phyloP scores from a whole-genome alignment of 2,888 invertebrate genomes.

The Agriopis marginaria region DNA sequence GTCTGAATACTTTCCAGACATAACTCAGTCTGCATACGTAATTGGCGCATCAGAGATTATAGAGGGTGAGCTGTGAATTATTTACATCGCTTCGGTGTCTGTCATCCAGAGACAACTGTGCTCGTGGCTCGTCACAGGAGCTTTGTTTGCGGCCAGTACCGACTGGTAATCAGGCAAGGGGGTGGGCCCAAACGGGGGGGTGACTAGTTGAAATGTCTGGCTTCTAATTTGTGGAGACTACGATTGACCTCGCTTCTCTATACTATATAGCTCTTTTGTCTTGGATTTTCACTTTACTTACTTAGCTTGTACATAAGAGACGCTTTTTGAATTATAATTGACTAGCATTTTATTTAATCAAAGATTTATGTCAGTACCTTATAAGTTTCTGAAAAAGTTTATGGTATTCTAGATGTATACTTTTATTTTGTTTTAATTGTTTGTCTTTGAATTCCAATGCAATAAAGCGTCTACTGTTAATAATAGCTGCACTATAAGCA shows the following conservation, averaged over 20 bases:
- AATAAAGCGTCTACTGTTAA: neutral
- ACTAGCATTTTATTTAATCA: no score
- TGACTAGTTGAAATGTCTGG: slow-evolving; percentile 72
- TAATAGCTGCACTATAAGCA: neutral
- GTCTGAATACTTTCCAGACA: slow-evolving; percentile 41
- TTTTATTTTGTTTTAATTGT: neutral
- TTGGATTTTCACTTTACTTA: slow-evolving; percentile 54
- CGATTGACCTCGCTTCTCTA: slow-evolving; percentile 70
- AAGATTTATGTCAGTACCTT: no score
- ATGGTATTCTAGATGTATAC: neutral
- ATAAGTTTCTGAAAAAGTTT: neutral
- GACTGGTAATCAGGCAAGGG: slow-evolving; percentile 68
- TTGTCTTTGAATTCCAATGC: neutral
- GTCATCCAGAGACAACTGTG: slow-evolving; percentile 70
- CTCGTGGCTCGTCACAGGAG: slow-evolving; percentile 70
- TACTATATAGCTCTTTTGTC: slow-evolving; percentile 54
- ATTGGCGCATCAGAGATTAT: slow-evolving; percentile 45
- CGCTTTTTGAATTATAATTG: slow-evolving; percentile 45
- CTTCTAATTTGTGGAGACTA: slow-evolving; percentile 73
- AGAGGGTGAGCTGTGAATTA: slow-evolving; percentile 57
- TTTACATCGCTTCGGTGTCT: slow-evolving; percentile 68
- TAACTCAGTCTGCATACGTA: slow-evolving; percentile 35
- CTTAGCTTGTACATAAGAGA: slow-evolving; percentile 45
- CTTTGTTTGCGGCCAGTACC: slow-evolving; percentile 73
- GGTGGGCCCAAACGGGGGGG: slow-evolving; percentile 36